These are phyloP conservation scores for Zaprionus nigranus DNA, from an alignment of 1,140 invertebrate genomes.

Conservation along the genomic window DNA sequence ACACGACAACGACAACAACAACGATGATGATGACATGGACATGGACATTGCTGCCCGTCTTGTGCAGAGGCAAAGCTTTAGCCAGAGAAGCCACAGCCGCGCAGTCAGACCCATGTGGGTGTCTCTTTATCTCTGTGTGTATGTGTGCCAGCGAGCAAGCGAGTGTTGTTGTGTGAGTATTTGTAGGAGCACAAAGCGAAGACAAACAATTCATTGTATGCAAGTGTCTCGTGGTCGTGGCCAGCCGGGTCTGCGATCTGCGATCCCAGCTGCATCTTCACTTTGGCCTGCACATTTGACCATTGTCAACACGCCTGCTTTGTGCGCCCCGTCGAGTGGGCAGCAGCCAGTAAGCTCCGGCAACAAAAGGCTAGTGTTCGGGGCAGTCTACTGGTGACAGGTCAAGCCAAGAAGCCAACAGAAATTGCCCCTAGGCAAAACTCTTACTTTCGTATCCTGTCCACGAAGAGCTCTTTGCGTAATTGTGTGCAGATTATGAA, in stretches of 20 bases:
- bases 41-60: slow-evolving; percentile 70
- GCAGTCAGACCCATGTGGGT: slow-evolving; percentile 39
- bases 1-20: slow-evolving; percentile 40
- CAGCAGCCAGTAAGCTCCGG: slow-evolving; percentile 5
- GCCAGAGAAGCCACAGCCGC: slow-evolving; percentile 12
- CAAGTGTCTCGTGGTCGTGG: slow-evolving; percentile 49
- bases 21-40: slow-evolving; percentile 71
- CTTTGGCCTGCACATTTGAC: slow-evolving; percentile 74
- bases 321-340: slow-evolving; percentile 41
- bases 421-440: slow-evolving; percentile 46
- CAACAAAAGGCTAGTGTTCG: slow-evolving; percentile 42
- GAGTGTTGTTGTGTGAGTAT: slow-evolving; percentile 40
- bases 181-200: slow-evolving; percentile 40
- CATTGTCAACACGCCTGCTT: slow-evolving; percentile 76
- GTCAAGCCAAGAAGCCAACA: slow-evolving; percentile 45
- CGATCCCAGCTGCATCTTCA: slow-evolving; percentile 75
- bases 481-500: slow-evolving; percentile 48
- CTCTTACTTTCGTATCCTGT: slow-evolving; percentile 67
- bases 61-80: slow-evolving; percentile 50
- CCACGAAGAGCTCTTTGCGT: slow-evolving; percentile 29
- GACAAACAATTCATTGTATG: slow-evolving; percentile 73
- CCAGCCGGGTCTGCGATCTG: slow-evolving; percentile 24
- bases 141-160: neutral
- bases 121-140: slow-evolving; percentile 31
- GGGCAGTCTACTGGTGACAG: slow-evolving; percentile 59